phyloP scores from a whole-genome alignment of 2,888 invertebrate species.

The Drosophila mulleri region DNA sequence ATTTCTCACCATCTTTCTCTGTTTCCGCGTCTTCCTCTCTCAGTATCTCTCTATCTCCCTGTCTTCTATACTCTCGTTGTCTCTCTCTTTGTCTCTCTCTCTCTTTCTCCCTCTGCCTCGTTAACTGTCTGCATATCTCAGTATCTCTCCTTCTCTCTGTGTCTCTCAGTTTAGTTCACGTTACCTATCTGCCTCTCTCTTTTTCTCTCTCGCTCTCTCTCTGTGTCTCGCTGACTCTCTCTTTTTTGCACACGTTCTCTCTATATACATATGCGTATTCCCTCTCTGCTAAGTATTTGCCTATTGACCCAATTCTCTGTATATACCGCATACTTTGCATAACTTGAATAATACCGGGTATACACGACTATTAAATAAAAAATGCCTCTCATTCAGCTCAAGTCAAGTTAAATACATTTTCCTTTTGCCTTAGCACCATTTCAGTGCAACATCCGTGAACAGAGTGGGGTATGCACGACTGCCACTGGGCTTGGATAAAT shows the following conservation, averaged over 20 bases:
- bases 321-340: not conserved
- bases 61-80: too few relatives aligned
- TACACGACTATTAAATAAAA: not conserved
- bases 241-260: not conserved
- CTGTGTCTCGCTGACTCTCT: not conserved
- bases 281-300: not conserved
- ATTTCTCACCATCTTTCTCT: too few relatives aligned
- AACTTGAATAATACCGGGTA: not conserved
- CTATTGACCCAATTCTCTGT: not conserved
- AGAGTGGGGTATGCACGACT: constrained; percentile 3
- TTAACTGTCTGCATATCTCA: not conserved
- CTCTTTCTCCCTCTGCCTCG: not conserved
- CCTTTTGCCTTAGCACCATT: too few relatives aligned
- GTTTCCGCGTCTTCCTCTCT: too few relatives aligned
- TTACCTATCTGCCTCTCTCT: not conserved
- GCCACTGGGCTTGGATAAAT: not conserved
- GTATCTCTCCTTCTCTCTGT: not conserved
- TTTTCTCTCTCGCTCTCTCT: not conserved
- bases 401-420: not conserved
- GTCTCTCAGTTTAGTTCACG: not conserved
- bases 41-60: too few relatives aligned
- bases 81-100: too few relatives aligned
- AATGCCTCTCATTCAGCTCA: not conserved
- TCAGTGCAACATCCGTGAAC: too few relatives aligned
- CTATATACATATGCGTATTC: not conserved